Base-by-base conservation (phyloP, 2,888 invertebrate genomes). In the Orgyia antiqua region DNA sequence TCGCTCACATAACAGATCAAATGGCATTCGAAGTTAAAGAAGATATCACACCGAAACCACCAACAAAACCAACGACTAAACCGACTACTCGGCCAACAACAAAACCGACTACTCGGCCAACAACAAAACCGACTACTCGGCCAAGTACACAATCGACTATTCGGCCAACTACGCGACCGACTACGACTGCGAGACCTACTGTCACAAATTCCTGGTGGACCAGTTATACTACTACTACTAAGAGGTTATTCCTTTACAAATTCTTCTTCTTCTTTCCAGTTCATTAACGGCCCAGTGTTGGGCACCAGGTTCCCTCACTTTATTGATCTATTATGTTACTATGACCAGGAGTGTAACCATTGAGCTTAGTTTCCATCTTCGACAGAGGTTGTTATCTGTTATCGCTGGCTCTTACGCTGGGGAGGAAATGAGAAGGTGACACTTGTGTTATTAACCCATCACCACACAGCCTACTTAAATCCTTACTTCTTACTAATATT, bases 1-100 rank as follows among this genome's bases (percentile, higher is more conserved):
- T 90, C 31, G 88, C 89, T 0, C 88, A 90, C 47, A 66, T 89
- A 10, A 89, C 89, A 0, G 90, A 90, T 58, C 80, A 88, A 44
- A 89, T 90, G 89, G 87, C 89, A 4, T 90, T 79, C 56, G 89
- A 89, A 28, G 45, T 52, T 3, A 60, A 57, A 12, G 80, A 80
- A 4, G 77, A 80, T 56, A 77, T 39, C 46, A 80, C 53, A 0
- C 66, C 64, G 2, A 45, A 27, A 23, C 45, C 57, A 3, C 32
- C 58, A 8, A 24, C 51, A 17, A 42, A 39, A 27, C 39, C 49
- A 4, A 32, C 51, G 13, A 33, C 54, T 1, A 41, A 17, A 13
- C 45, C 53, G 2, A 62, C 43, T 7, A 51, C 31, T 20, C 13
- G 9, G 10, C 51, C 54, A 1, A 40, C 53, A 0, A 19, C 39